Evolutionary conservation across 1,140 invertebrate species (phyloP).

Genomic region (Mamestra configurata): DNA sequence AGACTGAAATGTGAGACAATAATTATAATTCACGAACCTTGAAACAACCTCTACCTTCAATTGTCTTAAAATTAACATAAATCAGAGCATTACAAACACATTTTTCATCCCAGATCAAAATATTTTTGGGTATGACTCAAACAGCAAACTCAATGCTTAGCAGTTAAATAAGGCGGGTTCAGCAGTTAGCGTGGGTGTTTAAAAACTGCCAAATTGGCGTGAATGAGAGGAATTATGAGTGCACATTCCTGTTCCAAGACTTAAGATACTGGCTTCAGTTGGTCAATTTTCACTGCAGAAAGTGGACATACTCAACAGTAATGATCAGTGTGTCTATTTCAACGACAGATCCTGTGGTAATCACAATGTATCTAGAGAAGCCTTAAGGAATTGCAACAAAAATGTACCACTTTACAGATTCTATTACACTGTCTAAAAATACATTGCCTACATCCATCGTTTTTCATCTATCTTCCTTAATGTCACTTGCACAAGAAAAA

Average conservation of each 20-base stretch:
- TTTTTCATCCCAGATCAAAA: conserved; percentile 27
- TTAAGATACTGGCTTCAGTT: background rate
- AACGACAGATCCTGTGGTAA: no score
- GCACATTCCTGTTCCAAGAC: conserved; percentile 30
- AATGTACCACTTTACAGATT: no score
- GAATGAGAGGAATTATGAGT: conserved; percentile 44
- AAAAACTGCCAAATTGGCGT: conserved; percentile 43
- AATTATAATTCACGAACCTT: background rate
- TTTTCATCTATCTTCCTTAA: no score
- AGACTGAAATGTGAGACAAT: background rate
- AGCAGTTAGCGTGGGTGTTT: conserved; percentile 37
- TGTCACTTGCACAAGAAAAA: background rate
- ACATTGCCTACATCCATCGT: no score
- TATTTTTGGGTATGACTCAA: conserved; percentile 38
- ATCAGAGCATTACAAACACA: background rate
- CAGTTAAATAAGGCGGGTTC: conserved; percentile 21
- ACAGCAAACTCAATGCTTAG: background rate
- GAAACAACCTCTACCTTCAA: background rate
- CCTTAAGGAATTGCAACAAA: no score
- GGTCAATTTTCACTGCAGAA: background rate
- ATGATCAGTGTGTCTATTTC: no score
- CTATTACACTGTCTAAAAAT: no score
- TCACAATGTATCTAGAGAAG: no score
- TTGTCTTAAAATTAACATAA: background rate
- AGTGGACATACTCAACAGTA: no score